These are phyloP conservation scores for Amiota minor DNA, from an alignment of 2,888 invertebrate genomes.

Conservation along the genomic window DNA sequence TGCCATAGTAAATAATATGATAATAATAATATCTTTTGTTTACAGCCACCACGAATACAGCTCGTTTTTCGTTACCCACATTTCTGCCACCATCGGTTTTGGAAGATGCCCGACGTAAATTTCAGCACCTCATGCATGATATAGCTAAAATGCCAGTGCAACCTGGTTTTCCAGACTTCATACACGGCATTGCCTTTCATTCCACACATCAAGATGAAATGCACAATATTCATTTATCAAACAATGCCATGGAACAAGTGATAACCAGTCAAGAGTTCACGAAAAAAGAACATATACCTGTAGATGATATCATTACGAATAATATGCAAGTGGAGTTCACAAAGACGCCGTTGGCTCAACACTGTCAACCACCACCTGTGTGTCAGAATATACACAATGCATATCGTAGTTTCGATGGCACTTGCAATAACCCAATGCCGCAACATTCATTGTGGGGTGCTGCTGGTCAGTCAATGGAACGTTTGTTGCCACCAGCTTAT, in stretches of 20 bases:
- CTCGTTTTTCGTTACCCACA: conserved; percentile 38
- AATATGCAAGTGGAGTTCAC: conserved; percentile 70
- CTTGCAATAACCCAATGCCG: conserved; percentile 83
- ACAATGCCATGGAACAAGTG: conserved; percentile 75
- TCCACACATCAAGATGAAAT: conserved; percentile 69
- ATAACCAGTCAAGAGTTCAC: conserved; percentile 75
- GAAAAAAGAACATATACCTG: conserved; percentile 72
- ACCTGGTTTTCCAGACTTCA: conserved; percentile 70
- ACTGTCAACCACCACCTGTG: conserved; percentile 70
- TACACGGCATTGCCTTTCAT: conserved; percentile 70
- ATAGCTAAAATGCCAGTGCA: conserved; percentile 68
- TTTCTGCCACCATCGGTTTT: conserved; percentile 56
- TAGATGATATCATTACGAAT: conserved; percentile 69
- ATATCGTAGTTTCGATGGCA: conserved; percentile 84
- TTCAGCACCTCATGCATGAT: conserved; percentile 71
- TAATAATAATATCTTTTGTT: not conserved
- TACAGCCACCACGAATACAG: conserved; percentile 38
- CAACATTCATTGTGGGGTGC: conserved; percentile 79
- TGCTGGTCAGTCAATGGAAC: conserved; percentile 78
- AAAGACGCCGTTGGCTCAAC: conserved; percentile 62
- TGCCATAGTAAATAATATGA: not conserved
- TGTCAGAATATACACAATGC: conserved; percentile 74
- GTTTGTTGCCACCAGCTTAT: conserved; percentile 80
- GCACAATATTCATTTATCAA: conserved; percentile 73
- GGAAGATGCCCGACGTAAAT: conserved; percentile 68